Base-by-base conservation (phyloP, 2,797 vertebrate species). In the Myiotriccus ornatus region DNA sequence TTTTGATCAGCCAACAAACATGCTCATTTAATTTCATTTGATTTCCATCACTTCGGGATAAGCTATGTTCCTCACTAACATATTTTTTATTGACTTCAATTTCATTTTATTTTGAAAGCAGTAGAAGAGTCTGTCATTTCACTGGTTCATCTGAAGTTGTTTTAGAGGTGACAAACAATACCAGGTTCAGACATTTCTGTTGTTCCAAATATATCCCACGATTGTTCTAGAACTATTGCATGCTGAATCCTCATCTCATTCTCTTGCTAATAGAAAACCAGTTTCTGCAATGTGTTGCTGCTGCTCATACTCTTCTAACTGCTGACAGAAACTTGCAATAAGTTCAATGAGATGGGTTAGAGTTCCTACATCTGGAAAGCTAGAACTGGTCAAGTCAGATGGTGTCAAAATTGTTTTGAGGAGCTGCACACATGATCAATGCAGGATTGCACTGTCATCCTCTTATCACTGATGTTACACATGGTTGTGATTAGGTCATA, bases 401-500 rank as follows among this genome's bases (percentile, higher is more conserved):
- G 75, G 79, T 87, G 87, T 95, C 75, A 93, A 91, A 95, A 80
- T 77, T 91, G 77, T 93, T 92, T 53, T 87, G 78, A 93, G 81
- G 85, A 94, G 78, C 44, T 80, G 75, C 87, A 83, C 84, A 85
- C 19, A 82, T 44, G 50, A 92, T 63, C 91, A 80, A 10, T 81
- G 73, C 78, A 77, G 43, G 56, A 63, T 59, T 85, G 64, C 43
- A 64, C 34, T 94, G 57, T 68, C n/a, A 44, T 89, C 56, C 79
- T 96, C 95, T 94, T 89, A 94, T 92, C 89, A 81, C n/a, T 8
- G 46, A 55, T 87, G 79, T 78, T 94, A 67, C 95, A 95, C 60
- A 27, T 93, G 94, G 87, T 82, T 93, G 47, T 35, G 34, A 89
- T 96, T 91, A 92, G 64, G 75, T 89, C 67, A 68, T 68, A 70